Base-by-base conservation (phyloP, 2,888 invertebrate genomes). In the Pristionchus entomophagus region DNA sequence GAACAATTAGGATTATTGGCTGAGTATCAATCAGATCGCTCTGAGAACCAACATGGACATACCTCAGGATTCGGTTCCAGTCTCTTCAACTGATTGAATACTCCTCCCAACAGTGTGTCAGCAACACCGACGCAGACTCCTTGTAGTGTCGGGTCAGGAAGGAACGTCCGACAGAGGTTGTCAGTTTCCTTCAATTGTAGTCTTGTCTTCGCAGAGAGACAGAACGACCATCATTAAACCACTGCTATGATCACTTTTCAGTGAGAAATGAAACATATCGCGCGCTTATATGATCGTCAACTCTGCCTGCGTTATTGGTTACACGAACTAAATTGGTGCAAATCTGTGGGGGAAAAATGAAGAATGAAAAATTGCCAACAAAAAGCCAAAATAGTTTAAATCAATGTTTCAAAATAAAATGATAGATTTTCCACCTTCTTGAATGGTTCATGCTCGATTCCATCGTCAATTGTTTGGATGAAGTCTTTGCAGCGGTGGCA, bases 401-500 rank as follows among this genome's bases (percentile, higher is more conserved):
- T n/a, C n/a, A n/a, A n/a, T n/a, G n/a, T n/a, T n/a, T n/a, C 45
- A 45, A 14, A 45, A 45, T 45, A 45, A 65, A 65, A 35, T 35
- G 1, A 65, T 14, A 35, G n/a, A 65, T 10, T 12, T 17, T 3
- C 35, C 22, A 88, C 88, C 86, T 88, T 80, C 35, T 78, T 86
- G 62, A 86, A 65, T 3, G 86, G 49, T 51, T 86, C 62, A 6
- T 62, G 56, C 41, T 86, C 80, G 35, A 86, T 80, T n/a, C 56
- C 51, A 14, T 86, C 45, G 65, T 86, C 86, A 22, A 80, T 22
- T 2, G 59, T 56, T 2, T n/a, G 62, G 32, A 86, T 38, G 32
- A 86, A 19, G 17, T 86, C 80, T n/a, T 86, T 77, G 80, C 86
- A 86, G 0, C 86, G 78, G 62, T 73, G 62, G 65, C 86, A 86